Evolutionary conservation across 2,888 invertebrate genomes (phyloP).

Genomic region (Heliconius hortense): DNA sequence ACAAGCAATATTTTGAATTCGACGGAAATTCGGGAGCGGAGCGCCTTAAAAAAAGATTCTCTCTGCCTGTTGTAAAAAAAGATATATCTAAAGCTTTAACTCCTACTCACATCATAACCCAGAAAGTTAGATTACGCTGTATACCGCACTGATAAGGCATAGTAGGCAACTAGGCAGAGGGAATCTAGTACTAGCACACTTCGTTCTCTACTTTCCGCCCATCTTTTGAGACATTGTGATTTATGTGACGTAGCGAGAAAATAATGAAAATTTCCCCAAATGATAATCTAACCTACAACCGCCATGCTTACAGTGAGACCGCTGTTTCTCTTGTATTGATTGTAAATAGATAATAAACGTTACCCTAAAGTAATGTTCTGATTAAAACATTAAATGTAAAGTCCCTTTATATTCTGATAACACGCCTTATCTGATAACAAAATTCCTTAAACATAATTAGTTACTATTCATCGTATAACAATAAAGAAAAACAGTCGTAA

Average conservation of each 20-base stretch:
- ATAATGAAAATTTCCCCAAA: not conserved
- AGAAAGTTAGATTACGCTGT: too few species aligned
- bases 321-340: not conserved
- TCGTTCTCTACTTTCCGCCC: too few species aligned
- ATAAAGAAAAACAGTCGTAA: not conserved
- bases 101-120: too few species aligned
- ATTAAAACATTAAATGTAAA: not conserved
- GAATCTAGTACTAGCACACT: too few species aligned
- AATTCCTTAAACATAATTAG: constrained; percentile 8
- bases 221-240: too few species aligned
- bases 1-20: too few species aligned
- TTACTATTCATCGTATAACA: not conserved
- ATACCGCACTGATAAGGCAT: too few species aligned
- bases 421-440: constrained; percentile 1
- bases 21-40: too few species aligned
- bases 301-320: not conserved
- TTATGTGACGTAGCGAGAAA: not conserved
- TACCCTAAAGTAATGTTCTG: not conserved
- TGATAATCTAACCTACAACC: not conserved
- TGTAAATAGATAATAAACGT: not conserved
- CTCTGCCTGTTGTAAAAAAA: too few species aligned
- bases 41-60: too few species aligned
- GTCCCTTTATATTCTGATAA: not conserved
- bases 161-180: too few species aligned
- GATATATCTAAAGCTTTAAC: too few species aligned